These are phyloP conservation scores for Phrynocephalus forsythii DNA, from an alignment of 2,797 vertebrate species.

Conservation along the genomic window DNA sequence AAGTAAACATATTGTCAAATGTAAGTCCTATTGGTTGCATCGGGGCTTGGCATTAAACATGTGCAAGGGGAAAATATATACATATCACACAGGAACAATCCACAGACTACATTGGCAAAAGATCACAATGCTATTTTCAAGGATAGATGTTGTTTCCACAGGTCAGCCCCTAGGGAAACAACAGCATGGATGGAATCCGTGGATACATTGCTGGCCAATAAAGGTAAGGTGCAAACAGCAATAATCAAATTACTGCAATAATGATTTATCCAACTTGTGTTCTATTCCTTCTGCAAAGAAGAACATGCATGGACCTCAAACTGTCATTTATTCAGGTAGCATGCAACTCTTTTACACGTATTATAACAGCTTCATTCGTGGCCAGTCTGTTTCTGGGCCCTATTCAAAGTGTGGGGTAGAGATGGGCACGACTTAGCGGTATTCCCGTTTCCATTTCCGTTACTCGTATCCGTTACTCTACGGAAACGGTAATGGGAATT, in stretches of 20 bases:
- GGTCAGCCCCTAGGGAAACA: constrained; percentile 83
- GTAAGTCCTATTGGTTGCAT: neutral
- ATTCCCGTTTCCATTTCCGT: no score
- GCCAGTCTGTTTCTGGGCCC: no score
- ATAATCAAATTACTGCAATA: neutral
- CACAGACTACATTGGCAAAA: constrained; percentile 71
- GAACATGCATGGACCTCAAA: neutral
- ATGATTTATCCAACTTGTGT: neutral
- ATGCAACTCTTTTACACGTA: no score
- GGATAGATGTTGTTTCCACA: constrained; percentile 94
- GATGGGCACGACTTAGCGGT: no score
- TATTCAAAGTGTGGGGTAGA: no score
- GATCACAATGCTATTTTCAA: constrained; percentile 92
- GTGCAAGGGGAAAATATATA: neutral
- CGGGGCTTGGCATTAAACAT: neutral
- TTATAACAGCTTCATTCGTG: no score
- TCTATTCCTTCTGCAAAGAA: neutral
- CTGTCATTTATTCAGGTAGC: no score
- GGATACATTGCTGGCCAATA: constrained; percentile 88
- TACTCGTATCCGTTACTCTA: no score
- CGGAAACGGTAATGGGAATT: no score
- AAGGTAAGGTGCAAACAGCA: constrained; percentile 84
- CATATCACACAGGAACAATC: neutral
- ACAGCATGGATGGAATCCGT: constrained; percentile 89
- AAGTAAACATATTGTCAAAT: neutral